A percentile compares a stretch with the other conserved stretches of the same genome.
phyloP scores from a whole-genome alignment of 2,888 invertebrate genomes.

The Eupeodes luniger region DNA sequence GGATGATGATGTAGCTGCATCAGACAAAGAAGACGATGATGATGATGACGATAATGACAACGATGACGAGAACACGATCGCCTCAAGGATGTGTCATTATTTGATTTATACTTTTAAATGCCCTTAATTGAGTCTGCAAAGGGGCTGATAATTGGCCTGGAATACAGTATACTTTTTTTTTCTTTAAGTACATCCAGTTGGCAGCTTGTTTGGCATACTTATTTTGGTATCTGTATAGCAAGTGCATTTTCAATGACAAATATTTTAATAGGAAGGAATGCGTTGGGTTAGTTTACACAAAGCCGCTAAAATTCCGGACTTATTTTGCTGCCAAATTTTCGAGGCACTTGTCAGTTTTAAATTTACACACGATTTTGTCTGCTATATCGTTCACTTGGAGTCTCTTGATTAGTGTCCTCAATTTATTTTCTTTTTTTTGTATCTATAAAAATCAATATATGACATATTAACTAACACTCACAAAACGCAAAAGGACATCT shows the following conservation, averaged over 20 bases:
- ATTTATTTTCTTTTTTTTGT: not conserved
- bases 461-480: too few relatives aligned
- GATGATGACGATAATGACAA: slow-evolving; percentile 63
- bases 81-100: slow-evolving; percentile 78
- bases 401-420: not conserved
- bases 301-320: slow-evolving; percentile 42
- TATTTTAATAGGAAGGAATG: slow-evolving; percentile 60
- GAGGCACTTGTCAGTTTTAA: not conserved
- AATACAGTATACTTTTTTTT: slow-evolving; percentile 40
- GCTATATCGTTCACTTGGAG: too few relatives aligned
- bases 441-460: too few relatives aligned
- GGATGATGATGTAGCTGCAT: slow-evolving; percentile 45
- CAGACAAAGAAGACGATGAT: slow-evolving; percentile 45
- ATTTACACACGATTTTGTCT: not conserved
- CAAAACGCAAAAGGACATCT: slow-evolving; percentile 45
- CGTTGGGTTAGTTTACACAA: not conserved
- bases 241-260: slow-evolving; percentile 31
- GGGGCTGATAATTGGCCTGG: slow-evolving; percentile 71
- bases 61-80: slow-evolving; percentile 77
- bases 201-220: slow-evolving; percentile 66
- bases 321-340: slow-evolving; percentile 37
- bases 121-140: slow-evolving; percentile 78
- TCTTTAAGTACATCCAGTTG: slow-evolving; percentile 48
- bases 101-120: slow-evolving; percentile 78
- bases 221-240: slow-evolving; percentile 31